phyloP scores from a whole-genome alignment of 2,888 invertebrate genomes.

The Patella caerulea region DNA sequence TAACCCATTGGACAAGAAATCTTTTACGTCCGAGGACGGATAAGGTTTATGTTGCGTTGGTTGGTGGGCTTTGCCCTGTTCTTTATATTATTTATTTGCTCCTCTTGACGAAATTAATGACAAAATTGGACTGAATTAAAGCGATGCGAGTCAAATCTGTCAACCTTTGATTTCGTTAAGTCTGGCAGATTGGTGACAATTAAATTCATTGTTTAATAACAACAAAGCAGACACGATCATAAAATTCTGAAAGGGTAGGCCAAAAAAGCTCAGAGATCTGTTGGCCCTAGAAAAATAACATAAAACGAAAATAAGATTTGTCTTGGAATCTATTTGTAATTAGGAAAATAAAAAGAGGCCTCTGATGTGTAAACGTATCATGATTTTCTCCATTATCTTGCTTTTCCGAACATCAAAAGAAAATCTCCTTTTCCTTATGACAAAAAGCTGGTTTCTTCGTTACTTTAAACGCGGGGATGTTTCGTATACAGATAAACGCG shows the following conservation, averaged over 20 bases:
- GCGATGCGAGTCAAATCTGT: conserved; percentile 5
- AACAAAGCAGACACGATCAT: conserved; percentile 9
- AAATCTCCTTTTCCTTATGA: too few species aligned
- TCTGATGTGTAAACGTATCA: conserved; percentile 2
- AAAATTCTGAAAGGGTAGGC: conserved; percentile 6
- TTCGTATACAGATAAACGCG: conserved; percentile 4
- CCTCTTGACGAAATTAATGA: conserved; percentile 12
- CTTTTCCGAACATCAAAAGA: conserved; percentile 2
- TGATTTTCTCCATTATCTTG: conserved; percentile 9
- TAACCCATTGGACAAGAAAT: background rate
- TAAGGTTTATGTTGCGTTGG: conserved; percentile 7
- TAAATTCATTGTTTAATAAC: conserved; percentile 13
- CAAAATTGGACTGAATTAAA: conserved; percentile 2
- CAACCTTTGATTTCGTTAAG: conserved; percentile 11
- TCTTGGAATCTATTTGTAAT: conserved; percentile 9
- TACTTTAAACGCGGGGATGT: background rate
- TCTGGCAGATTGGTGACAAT: conserved; percentile 7
- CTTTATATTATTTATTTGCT: conserved; percentile 9
- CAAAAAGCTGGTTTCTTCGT: conserved; percentile 4
- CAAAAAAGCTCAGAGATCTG: conserved; percentile 1
- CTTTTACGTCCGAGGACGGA: background rate
- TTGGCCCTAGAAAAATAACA: background rate
- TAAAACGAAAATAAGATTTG: conserved; percentile 10
- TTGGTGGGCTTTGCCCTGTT: background rate
- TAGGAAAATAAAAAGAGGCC: conserved; percentile 7